These are phyloP conservation scores for Patagioenas fasciata DNA, from an alignment of 2,113 vertebrate genomes.

Conservation along the genomic window DNA sequence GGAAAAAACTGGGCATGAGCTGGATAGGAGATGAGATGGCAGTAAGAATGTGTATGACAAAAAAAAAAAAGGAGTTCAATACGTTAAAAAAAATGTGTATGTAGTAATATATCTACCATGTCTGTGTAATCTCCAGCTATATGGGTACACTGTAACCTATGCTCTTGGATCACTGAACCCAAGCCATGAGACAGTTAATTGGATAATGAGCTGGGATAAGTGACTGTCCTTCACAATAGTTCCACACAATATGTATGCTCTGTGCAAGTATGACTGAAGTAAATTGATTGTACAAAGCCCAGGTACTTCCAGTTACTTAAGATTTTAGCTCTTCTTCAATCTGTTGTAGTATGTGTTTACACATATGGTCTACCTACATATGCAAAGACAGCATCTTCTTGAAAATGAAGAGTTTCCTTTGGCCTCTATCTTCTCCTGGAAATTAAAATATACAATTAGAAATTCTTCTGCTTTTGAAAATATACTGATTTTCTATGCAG, in stretches of 20 bases:
- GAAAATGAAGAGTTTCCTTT: neutral
- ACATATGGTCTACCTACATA: neutral
- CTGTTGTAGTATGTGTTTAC: neutral
- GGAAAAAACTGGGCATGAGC: neutral
- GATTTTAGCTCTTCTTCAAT: neutral
- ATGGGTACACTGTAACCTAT: neutral
- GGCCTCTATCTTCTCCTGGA: neutral
- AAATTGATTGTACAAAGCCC: neutral
- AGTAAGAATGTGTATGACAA: neutral
- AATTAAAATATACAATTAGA: neutral
- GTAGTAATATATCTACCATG: neutral
- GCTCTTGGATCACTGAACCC: neutral
- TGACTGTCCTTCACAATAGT: neutral
- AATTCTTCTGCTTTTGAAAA: neutral
- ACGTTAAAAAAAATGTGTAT: rapidly evolving
- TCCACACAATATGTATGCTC: neutral
- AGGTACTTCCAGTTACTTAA: neutral
- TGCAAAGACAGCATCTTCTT: neutral
- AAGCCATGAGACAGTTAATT: neutral
- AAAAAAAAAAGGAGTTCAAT: neutral
- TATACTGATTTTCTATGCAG: neutral
- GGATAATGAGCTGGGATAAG: neutral
- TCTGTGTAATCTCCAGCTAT: neutral
- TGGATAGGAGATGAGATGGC: rapidly evolving
- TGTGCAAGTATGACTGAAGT: neutral